Base-by-base conservation (phyloP, 2,797 vertebrate species). In the Coregonus suidteri region DNA sequence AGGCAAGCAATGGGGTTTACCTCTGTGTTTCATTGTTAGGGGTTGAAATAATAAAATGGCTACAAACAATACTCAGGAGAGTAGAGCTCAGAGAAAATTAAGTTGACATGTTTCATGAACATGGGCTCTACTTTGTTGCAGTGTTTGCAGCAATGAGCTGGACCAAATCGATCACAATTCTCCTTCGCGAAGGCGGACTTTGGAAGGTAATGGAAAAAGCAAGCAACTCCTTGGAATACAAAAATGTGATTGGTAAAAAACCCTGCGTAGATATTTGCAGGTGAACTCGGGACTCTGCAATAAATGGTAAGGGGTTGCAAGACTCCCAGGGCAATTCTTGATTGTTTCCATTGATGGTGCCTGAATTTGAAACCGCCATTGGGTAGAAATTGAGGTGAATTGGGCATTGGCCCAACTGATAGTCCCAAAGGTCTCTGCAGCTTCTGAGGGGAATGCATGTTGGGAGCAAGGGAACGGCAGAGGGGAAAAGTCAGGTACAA, bases 331-430 rank as follows among this genome's bases (percentile, higher is more conserved):
- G 85, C 85, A 85, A 79, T 81, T 75, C 86, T 83, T 84, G 82
- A 90, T 91, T 88, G 80, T 83, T 91, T 71, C 75, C 89, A 91
- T 91, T 86, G 90, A 93, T 91, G 73, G 59, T 47, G 52, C 72
- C 83, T 79, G 78, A 77, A 83, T 85, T 89, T 85, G 79, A 77
- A 84, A 81, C 41, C 41, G 9, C 76, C 77, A 71, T 79, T 83
- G 72, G 69, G 78, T 62, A 77, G 79, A 82, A 86, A 86, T 72
- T 81, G 79, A 75, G 0, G 66, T 79, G 72, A 81, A 87, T 79
- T 34, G 53, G 80, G 41, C 9, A 47, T 47, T 47, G 41, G 41
- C 41, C 41, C 41, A 47, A 47, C 41, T 47, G 41, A 47, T 47
- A 47, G 9, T 47, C 41, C 41, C 41, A 47, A 47, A 47, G 41